Base-by-base conservation (phyloP, 2,113 vertebrate species). In the Emydura subglobosa region DNA sequence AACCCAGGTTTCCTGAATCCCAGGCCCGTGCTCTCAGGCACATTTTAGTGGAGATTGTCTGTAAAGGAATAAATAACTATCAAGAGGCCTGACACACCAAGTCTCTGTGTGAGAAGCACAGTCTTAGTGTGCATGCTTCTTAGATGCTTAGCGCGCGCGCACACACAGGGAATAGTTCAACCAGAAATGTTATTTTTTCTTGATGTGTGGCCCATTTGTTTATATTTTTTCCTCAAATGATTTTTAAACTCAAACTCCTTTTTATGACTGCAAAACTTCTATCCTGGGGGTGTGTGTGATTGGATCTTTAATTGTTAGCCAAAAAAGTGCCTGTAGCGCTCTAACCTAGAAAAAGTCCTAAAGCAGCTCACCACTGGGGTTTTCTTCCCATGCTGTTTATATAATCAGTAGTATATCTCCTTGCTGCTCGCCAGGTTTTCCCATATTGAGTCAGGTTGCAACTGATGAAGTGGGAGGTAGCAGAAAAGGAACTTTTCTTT, bases 251-350 rank as follows among this genome's bases (percentile, higher is more conserved):
- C 93, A 94, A 95, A 95, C 93, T 84, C 87, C 79, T 82, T 90
- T 91, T 92, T 88, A 14, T 89, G 72, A 86, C 94, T 96, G 94
- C 91, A 96, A 86, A 83, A 79, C 89, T 96, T 95, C 92, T 81
- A 42, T 90, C 92, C 87, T 95, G 93, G 74, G 90, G 90, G 65
- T 86, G 49, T 92, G 85, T 29, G 74, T 92, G 61, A 50, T 42
- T 59, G 11, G 21, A 13, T 88, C 84, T 86, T 92, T 85, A 61
- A 83, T n/a, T 47, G 22, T 24, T 34, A 74, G 54, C 89, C 86
- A 95, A 88, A 51, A 93, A 93, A 65, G 72, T 91, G 25, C 72
- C 80, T 92, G 90, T 27, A 25, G 7, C 79, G 79, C 47, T 76
- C 83, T 16, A 22, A 86, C 17, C 6, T n/a, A 49, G 31, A 55